phyloP scores from a whole-genome alignment of 1,140 invertebrate genomes.

The Batillaria attramentaria region DNA sequence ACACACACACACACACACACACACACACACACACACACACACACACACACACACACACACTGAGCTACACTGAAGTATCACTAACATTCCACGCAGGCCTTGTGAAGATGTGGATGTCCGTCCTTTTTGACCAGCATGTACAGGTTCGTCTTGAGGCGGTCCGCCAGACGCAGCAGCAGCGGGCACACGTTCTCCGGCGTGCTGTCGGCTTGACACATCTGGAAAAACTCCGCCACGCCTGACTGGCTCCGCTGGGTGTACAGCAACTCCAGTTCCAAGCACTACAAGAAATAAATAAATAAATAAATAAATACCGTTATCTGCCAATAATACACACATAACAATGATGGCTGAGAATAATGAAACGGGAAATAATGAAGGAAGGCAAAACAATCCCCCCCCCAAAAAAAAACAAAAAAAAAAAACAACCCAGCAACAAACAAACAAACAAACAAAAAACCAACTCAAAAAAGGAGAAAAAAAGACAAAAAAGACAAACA shows the following conservation, averaged over 20 bases:
- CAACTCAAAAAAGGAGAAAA: too few relatives aligned
- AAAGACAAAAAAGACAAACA: too few relatives aligned
- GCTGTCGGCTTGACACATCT: background rate
- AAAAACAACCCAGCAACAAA: too few relatives aligned
- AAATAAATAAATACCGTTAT: background rate
- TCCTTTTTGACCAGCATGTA: background rate
- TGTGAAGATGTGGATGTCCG: background rate
- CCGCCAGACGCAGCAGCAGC: background rate
- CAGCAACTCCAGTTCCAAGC: background rate
- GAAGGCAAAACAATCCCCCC: too few relatives aligned
- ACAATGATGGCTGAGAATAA: background rate
- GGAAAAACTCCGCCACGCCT: background rate
- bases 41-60: background rate
- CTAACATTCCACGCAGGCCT: background rate
- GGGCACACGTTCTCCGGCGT: background rate
- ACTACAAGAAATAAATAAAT: background rate
- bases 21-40: background rate
- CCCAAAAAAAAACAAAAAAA: too few relatives aligned
- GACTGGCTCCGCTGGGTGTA: background rate
- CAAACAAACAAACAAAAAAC: too few relatives aligned
- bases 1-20: background rate
- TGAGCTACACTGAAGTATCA: background rate
- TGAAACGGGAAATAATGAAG: too few relatives aligned
- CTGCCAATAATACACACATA: background rate
- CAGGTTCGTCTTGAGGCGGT: background rate